Evolutionary conservation across 1,140 invertebrate genomes (phyloP), one percentile per base, ranked within the genome.

Genomic region (Orius laevigatus): DNA sequence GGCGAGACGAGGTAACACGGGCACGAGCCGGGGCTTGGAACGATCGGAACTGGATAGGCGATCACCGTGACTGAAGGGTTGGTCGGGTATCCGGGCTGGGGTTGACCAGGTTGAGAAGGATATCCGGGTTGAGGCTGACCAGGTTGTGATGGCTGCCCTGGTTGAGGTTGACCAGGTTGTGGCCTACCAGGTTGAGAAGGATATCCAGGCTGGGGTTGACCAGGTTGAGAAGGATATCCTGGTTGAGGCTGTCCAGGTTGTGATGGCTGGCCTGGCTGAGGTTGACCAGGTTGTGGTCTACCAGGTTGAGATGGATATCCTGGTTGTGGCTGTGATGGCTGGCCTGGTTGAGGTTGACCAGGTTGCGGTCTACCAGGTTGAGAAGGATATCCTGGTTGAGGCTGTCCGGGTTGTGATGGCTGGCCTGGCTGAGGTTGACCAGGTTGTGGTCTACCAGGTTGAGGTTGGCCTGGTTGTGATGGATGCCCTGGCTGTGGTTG

Each of bases 1-100:
- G 65, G 63, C 33, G 68, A 66, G 9, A 73, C 58, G 9, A 73
- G 59, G 52, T 72, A 73, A 58, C 70, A 73, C 5, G 70, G 70
- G 48, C 70, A 73, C 0, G 64, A 62, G 16, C 62, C 62, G 1
- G 69, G 69, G 48, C 66, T 70, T 5, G 69, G 69, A 6, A 69
- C 69, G 42, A 71, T 67, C 5, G 70, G 69, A 32, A 71, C 46
- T 3, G 70, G 70, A 52, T 70, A 71, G 2, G 70, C 66, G 49
- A 71, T 68, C 3, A 73, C 63, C 53, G 67, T 69, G 43, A 71
- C n/a, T 16, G 15, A 16, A 38, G 11, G 35, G 53, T 44, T 32
- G 14, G 1, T 31, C 44, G 38, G 56, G 34, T 46, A 56, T 53
- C 12, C 46, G 14, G 16, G 49, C 40, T 46, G 52, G 31, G 53